Conservation (phyloP, 2,797 vertebrate species). For the Takifugu rubripes region DNA sequence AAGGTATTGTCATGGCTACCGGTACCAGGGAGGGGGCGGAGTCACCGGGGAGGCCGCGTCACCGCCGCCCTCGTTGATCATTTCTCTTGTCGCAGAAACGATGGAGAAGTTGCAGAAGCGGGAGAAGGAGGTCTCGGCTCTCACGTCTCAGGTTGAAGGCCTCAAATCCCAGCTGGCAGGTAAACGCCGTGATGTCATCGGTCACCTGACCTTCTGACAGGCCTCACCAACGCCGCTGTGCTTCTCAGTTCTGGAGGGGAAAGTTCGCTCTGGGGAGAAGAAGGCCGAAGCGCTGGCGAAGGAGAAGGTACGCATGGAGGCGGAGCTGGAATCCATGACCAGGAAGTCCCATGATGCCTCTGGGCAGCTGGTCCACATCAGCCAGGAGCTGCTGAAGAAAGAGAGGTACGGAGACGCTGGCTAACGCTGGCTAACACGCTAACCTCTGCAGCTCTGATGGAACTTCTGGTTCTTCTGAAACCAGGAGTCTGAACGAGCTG, state of each 20-base stretch:
- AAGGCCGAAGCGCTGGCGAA: constrained; percentile 77
- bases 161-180: constrained; percentile 92
- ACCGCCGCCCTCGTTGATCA: neutral
- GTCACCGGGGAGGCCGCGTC: too few relatives aligned
- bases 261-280: constrained; percentile 84
- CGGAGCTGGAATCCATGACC: constrained; percentile 87
- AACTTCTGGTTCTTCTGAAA: neutral
- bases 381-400: constrained; percentile 94
- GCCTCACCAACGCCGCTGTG: neutral
- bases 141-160: constrained; percentile 85
- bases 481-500: constrained; percentile 92
- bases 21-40: too few relatives aligned
- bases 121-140: constrained; percentile 89
- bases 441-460: constrained; percentile 1
- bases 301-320: constrained; percentile 86
- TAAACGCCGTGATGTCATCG: constrained; percentile 60
- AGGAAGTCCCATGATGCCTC: constrained; percentile 94
- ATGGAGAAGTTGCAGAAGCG: constrained; percentile 90
- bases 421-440: too few relatives aligned
- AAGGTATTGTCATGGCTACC: constrained; percentile 75
- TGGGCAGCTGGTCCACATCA: constrained; percentile 93
- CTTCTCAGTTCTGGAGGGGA: constrained; percentile 82
- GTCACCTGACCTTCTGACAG: neutral
- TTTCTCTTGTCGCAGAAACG: constrained; percentile 75
- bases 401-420: constrained; percentile 78